Base-by-base conservation (phyloP, 2,113 vertebrate species). In the Corvus moneduloides region DNA sequence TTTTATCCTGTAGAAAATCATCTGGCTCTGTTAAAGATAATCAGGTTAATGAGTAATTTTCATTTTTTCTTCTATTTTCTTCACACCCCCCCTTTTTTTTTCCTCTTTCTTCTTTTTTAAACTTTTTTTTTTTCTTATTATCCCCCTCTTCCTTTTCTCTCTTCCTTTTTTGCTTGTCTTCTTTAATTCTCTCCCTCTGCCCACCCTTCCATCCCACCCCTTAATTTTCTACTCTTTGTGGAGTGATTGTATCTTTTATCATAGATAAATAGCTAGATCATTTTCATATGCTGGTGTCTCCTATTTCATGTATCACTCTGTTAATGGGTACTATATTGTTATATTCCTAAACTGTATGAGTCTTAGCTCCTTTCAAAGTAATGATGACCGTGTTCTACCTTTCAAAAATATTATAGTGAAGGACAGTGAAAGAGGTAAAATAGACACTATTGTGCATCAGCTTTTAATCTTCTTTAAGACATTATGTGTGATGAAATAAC, bases 381-480 rank as follows among this genome's bases (percentile, higher is more conserved):
- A 52, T n/a, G 27, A 37, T 72, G 32, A 37, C 20, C 11, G 5
- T 22, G 18, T 75, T 71, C 41, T n/a, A 68, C 13, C 37, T 74
- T 52, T 51, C 46, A 49, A 56, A 92, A 85, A 49, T 43, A 6
- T 52, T 92, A 52, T 10, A 22, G n/a, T 54, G 55, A 51, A 78
- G 30, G 52, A 32, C 23, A 71, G 48, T 76, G 48, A 49, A 79
- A 91, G n/a, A 52, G 4, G 9, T 72, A 46, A 56, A 81, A 55
- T 6, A 61, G 37, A 62, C n/a, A 35, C 33, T 59, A 27, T 37
- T 85, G 32, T 41, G 28, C 62, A 59, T 72, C 33, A 82, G 44
- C 48, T 75, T 87, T 94, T 87, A 71, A 54, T 84, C 77, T 93
- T 81, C 51, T 51, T 84, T 84, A 52, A 72, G 30, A 27, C 43